Evolutionary conservation across 2,797 vertebrate genomes (phyloP), one percentile per base, ranked within the genome.

Genomic region (Furcifer pardalis): DNA sequence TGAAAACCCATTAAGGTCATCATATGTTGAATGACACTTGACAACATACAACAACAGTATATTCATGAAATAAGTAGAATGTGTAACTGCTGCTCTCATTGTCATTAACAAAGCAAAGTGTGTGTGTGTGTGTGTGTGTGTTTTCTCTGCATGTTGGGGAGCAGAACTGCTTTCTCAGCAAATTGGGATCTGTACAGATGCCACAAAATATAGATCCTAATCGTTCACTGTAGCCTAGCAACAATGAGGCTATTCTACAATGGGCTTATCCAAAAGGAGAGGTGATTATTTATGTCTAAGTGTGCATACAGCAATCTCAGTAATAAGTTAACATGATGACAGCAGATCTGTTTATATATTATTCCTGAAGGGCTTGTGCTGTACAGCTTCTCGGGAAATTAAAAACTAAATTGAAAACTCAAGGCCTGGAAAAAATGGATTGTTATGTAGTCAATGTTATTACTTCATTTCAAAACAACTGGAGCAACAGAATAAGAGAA

Each of bases 111-210:
- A 75, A 63, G 30, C 27, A 46, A 15, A 6, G 15, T 27, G 52
- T 32, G 65, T 85, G 63, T 56, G 30, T 66, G 81, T 84, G 15
- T 75, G 5, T n/a, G n/a, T n/a, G n/a, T n/a, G n/a, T n/a, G n/a
- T n/a, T n/a, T n/a, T n/a, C n/a, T 81, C 74, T 27, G 3, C 25
- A 40, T 40, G 13, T 23, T 86, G 32, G 35, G 19, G 23, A 63
- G 56, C 17, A 15, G 69, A 91, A 85, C 4, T 73, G 71, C 66
- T 27, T 35, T 13, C 60, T 91, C 85, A 89, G 90, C 89, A 82
- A 83, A 79, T 60, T 62, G 37, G 21, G 59, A 21, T 35, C 35
- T 77, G 23, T 63, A 71, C 0, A n/a, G 52, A 84, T 86, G 85
- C 81, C 59, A 86, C 85, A 77, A 90, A 83, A 74, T 49, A 76